Percentiles rank a stretch among this genome's conserved stretches.
Evolutionary conservation across 2,113 vertebrate species (phyloP).

Genomic region (Callionymus lyra): DNA sequence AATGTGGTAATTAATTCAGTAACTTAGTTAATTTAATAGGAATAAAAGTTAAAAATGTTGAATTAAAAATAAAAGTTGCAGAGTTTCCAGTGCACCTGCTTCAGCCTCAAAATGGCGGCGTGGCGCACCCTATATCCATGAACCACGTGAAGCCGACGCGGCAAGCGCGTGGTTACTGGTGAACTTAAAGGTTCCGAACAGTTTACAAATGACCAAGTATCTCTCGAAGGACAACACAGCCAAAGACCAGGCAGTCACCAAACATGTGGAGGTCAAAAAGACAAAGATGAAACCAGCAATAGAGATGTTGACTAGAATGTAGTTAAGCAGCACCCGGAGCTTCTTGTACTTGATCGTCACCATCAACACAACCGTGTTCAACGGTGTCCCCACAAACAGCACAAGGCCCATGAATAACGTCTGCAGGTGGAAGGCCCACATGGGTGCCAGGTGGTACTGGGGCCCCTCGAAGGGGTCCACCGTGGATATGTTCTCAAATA

Average conservation of each 20-base stretch:
- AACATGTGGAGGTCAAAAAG: slow-evolving; percentile 20
- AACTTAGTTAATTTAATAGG: too few species aligned
- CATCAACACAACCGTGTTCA: slow-evolving; percentile 68
- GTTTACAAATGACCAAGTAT: slow-evolving; percentile 79
- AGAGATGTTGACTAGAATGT: slow-evolving; percentile 75
- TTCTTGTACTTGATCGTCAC: slow-evolving; percentile 74
- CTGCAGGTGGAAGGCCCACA: slow-evolving; percentile 75
- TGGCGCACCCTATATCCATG: slow-evolving; percentile 59
- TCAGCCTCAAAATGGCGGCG: slow-evolving; percentile 77
- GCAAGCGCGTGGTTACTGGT: slow-evolving; percentile 56
- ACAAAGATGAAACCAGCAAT: slow-evolving; percentile 66
- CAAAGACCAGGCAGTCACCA: slow-evolving; percentile 74
- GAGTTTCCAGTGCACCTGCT: too few species aligned
- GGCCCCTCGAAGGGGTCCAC: slow-evolving; percentile 74
- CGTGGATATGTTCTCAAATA: slow-evolving; percentile 69
- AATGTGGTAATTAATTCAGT: too few species aligned
- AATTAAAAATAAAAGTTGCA: too few species aligned
- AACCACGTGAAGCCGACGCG: slow-evolving; percentile 69
- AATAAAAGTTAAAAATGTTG: too few species aligned
- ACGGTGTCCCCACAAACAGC: slow-evolving; percentile 61
- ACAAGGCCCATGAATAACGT: slow-evolving; percentile 74
- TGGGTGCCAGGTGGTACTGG: slow-evolving; percentile 73
- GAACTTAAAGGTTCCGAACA: slow-evolving; percentile 74
- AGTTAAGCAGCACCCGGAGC: slow-evolving; percentile 74
- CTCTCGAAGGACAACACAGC: slow-evolving; percentile 75